Evolutionary conservation across 2,797 vertebrate species (phyloP).

Genomic region (Aulostomus chinensis): DNA sequence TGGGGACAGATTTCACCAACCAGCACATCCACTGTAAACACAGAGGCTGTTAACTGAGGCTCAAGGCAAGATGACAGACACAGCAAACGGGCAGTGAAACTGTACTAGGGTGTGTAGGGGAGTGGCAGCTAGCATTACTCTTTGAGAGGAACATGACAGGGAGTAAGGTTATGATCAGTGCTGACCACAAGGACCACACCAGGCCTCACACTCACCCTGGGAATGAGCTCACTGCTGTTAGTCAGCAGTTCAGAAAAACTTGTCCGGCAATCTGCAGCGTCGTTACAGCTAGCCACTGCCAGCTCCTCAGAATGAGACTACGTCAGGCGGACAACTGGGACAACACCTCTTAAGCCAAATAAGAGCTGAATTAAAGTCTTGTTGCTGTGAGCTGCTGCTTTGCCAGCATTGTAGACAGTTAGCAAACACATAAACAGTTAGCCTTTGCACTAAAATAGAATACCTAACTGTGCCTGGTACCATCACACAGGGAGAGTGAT

Average conservation of each 20-base stretch:
- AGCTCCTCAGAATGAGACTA: no score
- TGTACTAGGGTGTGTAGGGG: conserved; percentile 57
- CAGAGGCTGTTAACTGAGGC: conserved; percentile 3
- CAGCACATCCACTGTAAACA: background rate
- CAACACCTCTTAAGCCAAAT: background rate
- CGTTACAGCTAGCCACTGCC: conserved; percentile 4
- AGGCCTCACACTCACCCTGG: conserved; percentile 23
- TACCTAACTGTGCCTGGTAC: conserved; percentile 20
- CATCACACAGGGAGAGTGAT: conserved; percentile 19
- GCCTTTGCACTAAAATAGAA: conserved; percentile 16
- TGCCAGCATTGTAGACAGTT: no score
- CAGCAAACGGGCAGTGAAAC: conserved; percentile 36
- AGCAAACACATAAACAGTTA: no score
- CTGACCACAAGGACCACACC: conserved; percentile 57
- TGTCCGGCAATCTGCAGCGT: conserved; percentile 8
- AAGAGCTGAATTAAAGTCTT: background rate
- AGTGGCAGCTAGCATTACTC: conserved; percentile 48
- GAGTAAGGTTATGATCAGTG: conserved; percentile 50
- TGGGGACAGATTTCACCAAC: background rate
- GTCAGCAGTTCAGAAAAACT: conserved; percentile 64
- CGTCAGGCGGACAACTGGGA: no score
- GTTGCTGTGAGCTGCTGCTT: background rate
- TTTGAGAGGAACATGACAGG: conserved; percentile 35
- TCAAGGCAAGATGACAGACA: conserved; percentile 9
- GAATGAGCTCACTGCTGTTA: conserved; percentile 59